A percentile compares a stretch with the other conserved stretches of the same genome.
These are phyloP conservation scores for Molorchus minor DNA, from an alignment of 2,888 invertebrate genomes.

Conservation along the genomic window DNA sequence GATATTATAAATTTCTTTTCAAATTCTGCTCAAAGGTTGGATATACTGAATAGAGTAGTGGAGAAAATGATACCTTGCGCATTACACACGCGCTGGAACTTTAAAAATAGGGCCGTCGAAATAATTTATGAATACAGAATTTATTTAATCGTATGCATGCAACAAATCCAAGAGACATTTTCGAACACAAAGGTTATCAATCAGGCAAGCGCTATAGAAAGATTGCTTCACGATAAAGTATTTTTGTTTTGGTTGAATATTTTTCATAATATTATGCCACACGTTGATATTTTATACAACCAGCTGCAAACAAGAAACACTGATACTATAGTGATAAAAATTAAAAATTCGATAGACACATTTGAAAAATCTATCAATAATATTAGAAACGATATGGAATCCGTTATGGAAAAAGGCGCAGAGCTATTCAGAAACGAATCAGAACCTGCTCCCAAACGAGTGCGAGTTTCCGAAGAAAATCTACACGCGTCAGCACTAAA, in stretches of 20 bases:
- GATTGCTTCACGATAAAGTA: constrained; percentile 25
- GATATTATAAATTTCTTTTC: constrained; percentile 2
- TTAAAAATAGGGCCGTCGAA: constrained; percentile 26
- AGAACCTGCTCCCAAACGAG: constrained; percentile 2
- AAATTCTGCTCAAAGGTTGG: constrained; percentile 2
- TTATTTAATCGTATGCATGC: constrained; percentile 38
- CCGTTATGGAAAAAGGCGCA: not conserved
- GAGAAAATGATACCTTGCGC: constrained; percentile 24
- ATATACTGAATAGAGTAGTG: constrained; percentile 23
- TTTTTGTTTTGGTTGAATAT: constrained; percentile 45
- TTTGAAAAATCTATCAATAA: constrained; percentile 1
- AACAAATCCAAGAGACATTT: constrained; percentile 35
- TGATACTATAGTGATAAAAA: not conserved
- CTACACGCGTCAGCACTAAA: not conserved
- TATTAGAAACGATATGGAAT: not conserved
- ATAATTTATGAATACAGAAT: constrained; percentile 35
- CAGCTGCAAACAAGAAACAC: constrained; percentile 29
- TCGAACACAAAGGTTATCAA: constrained; percentile 20
- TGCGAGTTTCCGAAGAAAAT: not conserved
- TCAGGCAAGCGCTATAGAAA: constrained; percentile 29
- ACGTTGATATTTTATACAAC: constrained; percentile 42
- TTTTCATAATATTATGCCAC: constrained; percentile 44
- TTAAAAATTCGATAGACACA: not conserved
- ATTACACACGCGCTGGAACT: constrained; percentile 8
- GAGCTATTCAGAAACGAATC: not conserved